These are phyloP conservation scores for Zoanthus solanderi DNA, from an alignment of 92 coral and sea anemone genomes.

Conservation along the genomic window DNA sequence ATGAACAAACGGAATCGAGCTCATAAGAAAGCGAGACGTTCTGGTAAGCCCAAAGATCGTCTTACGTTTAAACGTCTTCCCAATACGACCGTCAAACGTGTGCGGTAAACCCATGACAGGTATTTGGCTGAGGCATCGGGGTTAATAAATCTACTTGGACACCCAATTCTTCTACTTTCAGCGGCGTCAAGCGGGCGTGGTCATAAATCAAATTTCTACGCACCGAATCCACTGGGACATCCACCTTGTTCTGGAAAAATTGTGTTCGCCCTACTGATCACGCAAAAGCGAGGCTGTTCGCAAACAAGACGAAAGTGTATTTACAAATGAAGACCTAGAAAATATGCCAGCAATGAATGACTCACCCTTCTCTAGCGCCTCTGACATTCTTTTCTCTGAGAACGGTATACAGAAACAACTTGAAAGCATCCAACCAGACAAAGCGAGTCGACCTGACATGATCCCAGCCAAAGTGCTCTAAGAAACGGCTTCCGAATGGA, in stretches of 20 bases:
- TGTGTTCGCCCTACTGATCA: slow-evolving; percentile 6
- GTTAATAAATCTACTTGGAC: slow-evolving; percentile 8
- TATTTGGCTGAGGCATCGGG: slow-evolving; percentile 44
- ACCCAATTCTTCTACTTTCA: slow-evolving; percentile 1
- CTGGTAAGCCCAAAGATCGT: slow-evolving; percentile 6
- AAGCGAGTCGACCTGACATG: slow-evolving; percentile 60
- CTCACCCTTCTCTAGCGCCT: slow-evolving; percentile 42
- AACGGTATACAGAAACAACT: slow-evolving; percentile 51
- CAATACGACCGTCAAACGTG: slow-evolving; percentile 28
- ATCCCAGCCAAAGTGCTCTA: slow-evolving; percentile 42
- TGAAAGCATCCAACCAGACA: slow-evolving; percentile 46
- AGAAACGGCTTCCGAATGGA: slow-evolving; percentile 26
- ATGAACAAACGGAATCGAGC: slow-evolving; percentile 70
- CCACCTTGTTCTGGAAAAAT: slow-evolving; percentile 55
- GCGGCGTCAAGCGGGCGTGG: slow-evolving; percentile 56
- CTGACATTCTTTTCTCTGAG: slow-evolving; percentile 30
- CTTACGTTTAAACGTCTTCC: slow-evolving; percentile 28
- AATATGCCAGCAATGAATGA: slow-evolving; percentile 25
- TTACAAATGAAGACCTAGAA: slow-evolving; percentile 53
- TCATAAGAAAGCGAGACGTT: slow-evolving; percentile 45
- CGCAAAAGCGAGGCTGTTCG: slow-evolving; percentile 58
- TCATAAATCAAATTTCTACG: slow-evolving; percentile 54
- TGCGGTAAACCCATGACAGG: slow-evolving; percentile 49
- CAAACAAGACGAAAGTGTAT: slow-evolving; percentile 56
- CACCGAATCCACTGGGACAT: slow-evolving; percentile 48